Conservation (phyloP, 2,797 vertebrate genomes). For the Botia kubotai region DNA sequence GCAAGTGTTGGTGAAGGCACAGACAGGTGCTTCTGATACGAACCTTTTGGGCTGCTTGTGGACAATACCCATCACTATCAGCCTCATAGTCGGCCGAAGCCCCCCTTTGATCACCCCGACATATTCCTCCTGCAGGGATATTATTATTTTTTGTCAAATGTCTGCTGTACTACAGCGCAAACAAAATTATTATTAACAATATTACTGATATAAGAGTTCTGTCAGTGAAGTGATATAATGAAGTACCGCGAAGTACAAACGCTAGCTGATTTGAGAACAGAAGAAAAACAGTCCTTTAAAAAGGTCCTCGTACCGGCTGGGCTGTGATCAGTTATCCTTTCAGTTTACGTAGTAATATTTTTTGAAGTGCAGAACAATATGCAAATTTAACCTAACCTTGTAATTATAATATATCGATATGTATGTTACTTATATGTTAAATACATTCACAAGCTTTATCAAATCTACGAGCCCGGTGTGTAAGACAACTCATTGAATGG, state of each 20-base stretch:
- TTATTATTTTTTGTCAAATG: neutral
- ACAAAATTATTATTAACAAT: neutral
- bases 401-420: neutral
- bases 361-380: neutral
- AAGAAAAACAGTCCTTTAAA: neutral
- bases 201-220: neutral
- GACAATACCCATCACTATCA: slow-evolving; percentile 87
- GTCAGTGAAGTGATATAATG: neutral
- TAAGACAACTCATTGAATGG: neutral
- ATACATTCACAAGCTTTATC: neutral
- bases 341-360: too few relatives aligned
- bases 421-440: neutral
- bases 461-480: neutral
- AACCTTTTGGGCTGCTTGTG: slow-evolving; percentile 87
- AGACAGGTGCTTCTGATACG: slow-evolving; percentile 52
- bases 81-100: slow-evolving; percentile 88
- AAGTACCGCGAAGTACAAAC: neutral
- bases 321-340: neutral
- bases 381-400: neutral
- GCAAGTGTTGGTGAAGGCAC: slow-evolving; percentile 24
- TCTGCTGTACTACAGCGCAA: neutral
- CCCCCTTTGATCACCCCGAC: slow-evolving; percentile 89
- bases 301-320: neutral
- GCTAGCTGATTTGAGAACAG: neutral
- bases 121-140: slow-evolving; percentile 79